Percentiles rank a stretch among this genome's conserved stretches.
phyloP scores from a whole-genome alignment of 2,888 invertebrate genomes.

The Lathronympha strigana region DNA sequence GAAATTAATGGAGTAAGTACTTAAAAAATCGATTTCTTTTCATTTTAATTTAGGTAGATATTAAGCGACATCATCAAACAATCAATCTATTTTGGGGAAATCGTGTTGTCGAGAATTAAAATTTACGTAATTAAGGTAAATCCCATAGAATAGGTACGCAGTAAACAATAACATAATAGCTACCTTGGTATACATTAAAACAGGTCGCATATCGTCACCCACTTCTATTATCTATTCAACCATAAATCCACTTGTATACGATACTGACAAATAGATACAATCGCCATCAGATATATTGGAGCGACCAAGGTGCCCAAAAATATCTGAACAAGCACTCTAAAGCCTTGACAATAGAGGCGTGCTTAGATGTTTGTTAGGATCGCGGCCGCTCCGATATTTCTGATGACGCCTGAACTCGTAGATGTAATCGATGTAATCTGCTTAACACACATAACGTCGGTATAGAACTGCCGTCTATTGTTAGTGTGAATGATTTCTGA shows the following conservation, averaged over 20 bases:
- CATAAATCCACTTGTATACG: conserved; percentile 11
- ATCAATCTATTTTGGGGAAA: too few species aligned
- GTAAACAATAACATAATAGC: neutral
- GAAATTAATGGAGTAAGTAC: neutral
- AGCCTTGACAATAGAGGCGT: too few species aligned
- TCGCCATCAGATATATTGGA: too few species aligned
- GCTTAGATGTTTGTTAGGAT: too few species aligned
- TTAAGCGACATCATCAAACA: too few species aligned
- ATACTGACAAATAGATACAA: conserved; percentile 13
- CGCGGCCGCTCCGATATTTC: too few species aligned
- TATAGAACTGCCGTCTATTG: conserved; percentile 1
- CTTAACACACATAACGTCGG: conserved; percentile 6
- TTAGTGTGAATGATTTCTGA: conserved; percentile 14
- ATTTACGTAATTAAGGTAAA: neutral
- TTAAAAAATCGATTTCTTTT: neutral
- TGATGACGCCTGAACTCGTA: too few species aligned
- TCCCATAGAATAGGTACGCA: neutral
- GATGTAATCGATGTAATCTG: conserved; percentile 26
- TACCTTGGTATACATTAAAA: conserved; percentile 12
- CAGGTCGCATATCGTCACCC: conserved; percentile 5
- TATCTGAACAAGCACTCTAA: too few species aligned
- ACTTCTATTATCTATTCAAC: conserved; percentile 18
- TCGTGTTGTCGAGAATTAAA: too few species aligned
- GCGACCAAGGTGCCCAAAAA: too few species aligned
- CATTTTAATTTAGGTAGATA: neutral